These are phyloP conservation scores for Brachystomella parvula DNA, from an alignment of 1,140 invertebrate species.

Conservation along the genomic window DNA sequence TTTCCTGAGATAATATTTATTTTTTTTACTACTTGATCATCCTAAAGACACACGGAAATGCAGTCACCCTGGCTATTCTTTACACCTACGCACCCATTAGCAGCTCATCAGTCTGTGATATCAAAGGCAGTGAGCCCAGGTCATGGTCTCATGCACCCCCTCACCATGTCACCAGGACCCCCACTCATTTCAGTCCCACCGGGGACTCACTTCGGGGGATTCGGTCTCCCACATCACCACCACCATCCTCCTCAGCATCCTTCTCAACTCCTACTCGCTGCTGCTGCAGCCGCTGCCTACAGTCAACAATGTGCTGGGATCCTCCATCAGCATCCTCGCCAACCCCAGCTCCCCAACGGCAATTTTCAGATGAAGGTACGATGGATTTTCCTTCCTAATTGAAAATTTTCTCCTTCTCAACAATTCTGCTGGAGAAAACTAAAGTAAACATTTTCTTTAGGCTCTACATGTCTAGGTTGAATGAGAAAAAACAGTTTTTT, in stretches of 20 bases:
- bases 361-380: constrained; percentile 32
- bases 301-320: constrained; percentile 31
- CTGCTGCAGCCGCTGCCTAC: constrained; percentile 31
- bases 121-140: neutral
- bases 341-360: constrained; percentile 26
- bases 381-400: neutral
- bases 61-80: constrained; percentile 8
- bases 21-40: no score
- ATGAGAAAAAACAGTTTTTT: no score
- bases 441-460: no score
- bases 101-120: neutral
- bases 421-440: neutral
- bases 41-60: neutral
- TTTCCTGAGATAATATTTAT: neutral
- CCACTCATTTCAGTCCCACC: constrained; percentile 14
- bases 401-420: neutral
- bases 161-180: constrained; percentile 1
- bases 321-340: constrained; percentile 21
- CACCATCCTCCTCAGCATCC: constrained; percentile 16
- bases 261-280: constrained; percentile 14
- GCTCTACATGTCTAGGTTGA: no score
- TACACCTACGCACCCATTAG: neutral
- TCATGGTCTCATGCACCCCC: neutral
- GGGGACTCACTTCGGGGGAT: neutral
- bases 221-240: neutral